Conservation (phyloP, 92 coral and sea anemone species). For the Phenganax subtilis region DNA sequence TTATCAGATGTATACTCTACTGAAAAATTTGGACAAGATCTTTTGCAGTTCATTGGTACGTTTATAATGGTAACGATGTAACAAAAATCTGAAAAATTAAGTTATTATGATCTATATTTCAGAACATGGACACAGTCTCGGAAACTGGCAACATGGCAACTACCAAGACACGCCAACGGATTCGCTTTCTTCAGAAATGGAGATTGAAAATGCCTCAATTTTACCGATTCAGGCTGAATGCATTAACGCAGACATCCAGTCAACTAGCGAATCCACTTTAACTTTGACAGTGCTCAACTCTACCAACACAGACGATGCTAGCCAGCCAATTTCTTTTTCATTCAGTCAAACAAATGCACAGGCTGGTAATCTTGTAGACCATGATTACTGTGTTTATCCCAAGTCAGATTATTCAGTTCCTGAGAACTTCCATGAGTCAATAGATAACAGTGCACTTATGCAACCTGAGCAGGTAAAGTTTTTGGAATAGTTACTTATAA, state of each 20-base stretch:
- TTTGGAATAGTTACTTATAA: not conserved
- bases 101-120: not conserved
- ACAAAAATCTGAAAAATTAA: not conserved
- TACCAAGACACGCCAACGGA: conserved; percentile 12
- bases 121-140: conserved; percentile 29
- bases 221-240: conserved; percentile 6
- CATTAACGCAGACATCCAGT: conserved; percentile 6
- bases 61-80: not conserved
- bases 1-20: conserved; percentile 27
- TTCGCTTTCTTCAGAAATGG: not conserved
- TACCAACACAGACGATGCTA: conserved; percentile 26
- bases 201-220: not conserved
- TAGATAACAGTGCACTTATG: conserved; percentile 1
- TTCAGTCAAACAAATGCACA: conserved; percentile 16
- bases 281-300: conserved; percentile 33
- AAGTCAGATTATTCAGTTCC: not conserved
- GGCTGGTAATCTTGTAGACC: conserved; percentile 11
- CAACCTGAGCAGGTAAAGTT: conserved; percentile 14
- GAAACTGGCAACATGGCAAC: conserved; percentile 26
- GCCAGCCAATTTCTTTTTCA: conserved; percentile 21
- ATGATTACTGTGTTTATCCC: conserved; percentile 21
- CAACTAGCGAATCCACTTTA: conserved; percentile 28
- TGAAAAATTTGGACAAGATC: conserved; percentile 37
- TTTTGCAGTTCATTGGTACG: conserved; percentile 33
- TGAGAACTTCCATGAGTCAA: conserved; percentile 8